phyloP scores from a whole-genome alignment of 2,113 vertebrate species.

The Myiopsitta monachus region DNA sequence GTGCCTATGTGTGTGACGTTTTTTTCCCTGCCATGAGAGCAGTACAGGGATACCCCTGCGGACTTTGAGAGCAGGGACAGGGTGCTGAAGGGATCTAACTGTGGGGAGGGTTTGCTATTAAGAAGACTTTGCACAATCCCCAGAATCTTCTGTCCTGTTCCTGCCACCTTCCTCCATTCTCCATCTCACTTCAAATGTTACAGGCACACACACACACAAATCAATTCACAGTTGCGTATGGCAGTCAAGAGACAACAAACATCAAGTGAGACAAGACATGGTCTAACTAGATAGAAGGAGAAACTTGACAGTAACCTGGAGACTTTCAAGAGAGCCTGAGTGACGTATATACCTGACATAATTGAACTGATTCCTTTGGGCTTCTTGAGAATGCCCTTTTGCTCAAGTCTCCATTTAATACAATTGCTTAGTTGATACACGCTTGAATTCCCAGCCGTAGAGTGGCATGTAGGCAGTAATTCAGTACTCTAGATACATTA shows the following conservation, averaged over 20 bases:
- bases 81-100: not conserved
- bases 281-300: not conserved
- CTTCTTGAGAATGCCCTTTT: not conserved
- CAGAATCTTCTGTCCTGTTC: not conserved
- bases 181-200: not conserved
- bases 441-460: not conserved
- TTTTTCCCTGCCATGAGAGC: not conserved
- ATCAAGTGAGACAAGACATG: not conserved
- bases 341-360: rapidly evolving
- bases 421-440: not conserved
- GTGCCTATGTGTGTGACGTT: not conserved
- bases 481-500: rapidly evolving
- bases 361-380: not conserved
- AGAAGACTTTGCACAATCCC: not conserved
- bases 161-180: not conserved
- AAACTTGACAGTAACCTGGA: not conserved
- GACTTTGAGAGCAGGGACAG: not conserved
- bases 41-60: not conserved
- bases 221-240: not conserved
- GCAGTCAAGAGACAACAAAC: not conserved
- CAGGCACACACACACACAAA: not conserved
- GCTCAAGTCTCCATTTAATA: not conserved
- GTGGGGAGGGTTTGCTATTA: not conserved
- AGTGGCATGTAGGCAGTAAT: not conserved
- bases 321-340: not conserved